Evolutionary conservation across 1,140 invertebrate species (phyloP).

Genomic region (Plectrocnemia conspersa): DNA sequence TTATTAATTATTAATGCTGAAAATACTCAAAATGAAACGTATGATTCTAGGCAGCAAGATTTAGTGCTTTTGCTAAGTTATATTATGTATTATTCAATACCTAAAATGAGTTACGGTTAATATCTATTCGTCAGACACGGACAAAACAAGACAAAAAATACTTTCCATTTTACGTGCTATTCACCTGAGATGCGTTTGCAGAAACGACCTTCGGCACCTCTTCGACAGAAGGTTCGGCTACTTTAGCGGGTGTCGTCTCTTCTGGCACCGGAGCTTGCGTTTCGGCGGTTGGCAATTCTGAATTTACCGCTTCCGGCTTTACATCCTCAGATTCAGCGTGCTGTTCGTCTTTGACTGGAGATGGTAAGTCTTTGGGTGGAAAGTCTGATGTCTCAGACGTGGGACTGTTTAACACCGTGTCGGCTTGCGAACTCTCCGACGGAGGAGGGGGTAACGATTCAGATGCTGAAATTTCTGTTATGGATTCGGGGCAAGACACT

Average conservation of each 20-base stretch:
- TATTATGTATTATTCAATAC: too few species aligned
- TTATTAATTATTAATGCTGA: conserved; percentile 21
- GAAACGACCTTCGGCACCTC: conserved; percentile 32
- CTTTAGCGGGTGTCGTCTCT: conserved; percentile 13
- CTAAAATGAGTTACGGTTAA: conserved; percentile 29
- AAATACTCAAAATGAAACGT: conserved; percentile 22
- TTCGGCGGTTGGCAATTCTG: conserved; percentile 9
- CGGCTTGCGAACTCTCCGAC: conserved; percentile 28
- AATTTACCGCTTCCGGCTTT: conserved; percentile 8
- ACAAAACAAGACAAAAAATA: conserved; percentile 34
- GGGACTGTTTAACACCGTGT: conserved; percentile 29
- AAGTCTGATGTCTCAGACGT: conserved; percentile 29
- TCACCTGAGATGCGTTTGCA: conserved; percentile 36
- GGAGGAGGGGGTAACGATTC: conserved; percentile 32
- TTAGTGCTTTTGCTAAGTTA: conserved; percentile 27
- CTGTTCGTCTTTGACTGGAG: conserved; percentile 17
- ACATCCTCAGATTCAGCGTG: conserved; percentile 13
- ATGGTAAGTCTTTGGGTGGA: conserved; percentile 25
- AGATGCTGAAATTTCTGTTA: conserved; percentile 28
- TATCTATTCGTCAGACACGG: conserved; percentile 32
- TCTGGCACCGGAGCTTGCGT: conserved; percentile 12
- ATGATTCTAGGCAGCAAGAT: conserved; percentile 27
- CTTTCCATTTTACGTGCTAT: conserved; percentile 35
- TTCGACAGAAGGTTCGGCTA: conserved; percentile 29
- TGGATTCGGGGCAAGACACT: conserved; percentile 31